Evolutionary conservation across 2,113 vertebrate species (phyloP).

Genomic region (Cisticola juncidis): DNA sequence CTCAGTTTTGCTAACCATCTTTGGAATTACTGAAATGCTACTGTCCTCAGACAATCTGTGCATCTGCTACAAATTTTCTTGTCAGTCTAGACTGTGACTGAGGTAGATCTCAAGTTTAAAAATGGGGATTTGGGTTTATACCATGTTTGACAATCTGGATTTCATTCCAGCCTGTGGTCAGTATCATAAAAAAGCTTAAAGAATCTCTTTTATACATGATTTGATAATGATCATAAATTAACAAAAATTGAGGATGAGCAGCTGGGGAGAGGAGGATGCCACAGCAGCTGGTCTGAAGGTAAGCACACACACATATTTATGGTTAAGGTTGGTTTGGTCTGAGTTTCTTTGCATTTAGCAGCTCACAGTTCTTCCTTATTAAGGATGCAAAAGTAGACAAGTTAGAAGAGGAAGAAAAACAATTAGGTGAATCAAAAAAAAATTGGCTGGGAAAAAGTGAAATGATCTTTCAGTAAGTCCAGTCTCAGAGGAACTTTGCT

Average conservation of each 20-base stretch:
- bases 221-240: neutral
- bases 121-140: neutral
- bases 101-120: neutral
- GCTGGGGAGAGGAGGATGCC: accelerated
- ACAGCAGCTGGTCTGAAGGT: neutral
- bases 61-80: neutral
- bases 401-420: neutral
- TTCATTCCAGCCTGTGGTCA: neutral
- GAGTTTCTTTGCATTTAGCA: neutral
- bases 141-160: neutral
- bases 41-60: neutral
- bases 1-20: neutral
- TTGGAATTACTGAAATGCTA: neutral
- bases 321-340: neutral
- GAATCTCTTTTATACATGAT: neutral
- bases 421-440: neutral
- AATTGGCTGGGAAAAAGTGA: neutral
- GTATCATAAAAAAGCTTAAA: neutral
- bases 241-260: neutral
- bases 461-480: neutral
- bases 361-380: neutral
- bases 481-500: neutral
- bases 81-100: neutral
- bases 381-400: neutral
- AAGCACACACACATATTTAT: accelerated